Percentiles rank a stretch among this genome's conserved stretches.
These are phyloP conservation scores for Lysiphlebus fabarum DNA, from an alignment of 1,140 invertebrate species.

Conservation along the genomic window DNA sequence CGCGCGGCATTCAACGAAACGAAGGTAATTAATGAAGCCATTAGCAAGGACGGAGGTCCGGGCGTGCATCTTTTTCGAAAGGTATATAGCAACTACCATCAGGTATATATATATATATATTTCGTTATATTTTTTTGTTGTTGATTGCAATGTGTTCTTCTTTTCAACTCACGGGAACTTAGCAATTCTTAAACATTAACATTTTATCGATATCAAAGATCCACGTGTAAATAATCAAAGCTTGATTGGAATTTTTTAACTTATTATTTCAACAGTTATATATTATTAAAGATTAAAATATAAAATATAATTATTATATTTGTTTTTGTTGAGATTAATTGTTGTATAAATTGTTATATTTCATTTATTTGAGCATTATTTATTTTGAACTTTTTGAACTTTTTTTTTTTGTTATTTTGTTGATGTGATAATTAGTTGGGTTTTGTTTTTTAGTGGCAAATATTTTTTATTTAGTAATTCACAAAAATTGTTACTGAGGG, in stretches of 20 bases:
- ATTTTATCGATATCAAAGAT: constrained; percentile 17
- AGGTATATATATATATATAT: not conserved
- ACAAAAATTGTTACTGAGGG: constrained; percentile 15
- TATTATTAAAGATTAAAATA: no score
- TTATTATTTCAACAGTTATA: not conserved
- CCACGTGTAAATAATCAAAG: constrained; percentile 12
- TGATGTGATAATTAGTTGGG: no score
- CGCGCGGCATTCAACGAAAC: constrained; percentile 44
- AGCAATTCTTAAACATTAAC: constrained; percentile 21
- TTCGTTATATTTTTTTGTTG: not conserved
- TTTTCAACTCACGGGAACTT: constrained; percentile 2
- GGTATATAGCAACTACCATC: not conserved
- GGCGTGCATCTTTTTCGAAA: constrained; percentile 20
- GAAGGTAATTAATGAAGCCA: constrained; percentile 54
- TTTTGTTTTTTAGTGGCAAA: no score
- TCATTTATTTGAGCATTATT: no score
- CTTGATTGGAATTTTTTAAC: not conserved
- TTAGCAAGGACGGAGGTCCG: constrained; percentile 35
- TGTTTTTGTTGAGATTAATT: no score
- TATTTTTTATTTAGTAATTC: no score
- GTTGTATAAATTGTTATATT: no score
- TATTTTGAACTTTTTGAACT: no score
- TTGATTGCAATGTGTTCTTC: not conserved
- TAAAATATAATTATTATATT: no score
- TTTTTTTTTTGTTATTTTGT: no score